Base-by-base conservation (phyloP, 2,888 invertebrate genomes). In the Operophtera brumata region DNA sequence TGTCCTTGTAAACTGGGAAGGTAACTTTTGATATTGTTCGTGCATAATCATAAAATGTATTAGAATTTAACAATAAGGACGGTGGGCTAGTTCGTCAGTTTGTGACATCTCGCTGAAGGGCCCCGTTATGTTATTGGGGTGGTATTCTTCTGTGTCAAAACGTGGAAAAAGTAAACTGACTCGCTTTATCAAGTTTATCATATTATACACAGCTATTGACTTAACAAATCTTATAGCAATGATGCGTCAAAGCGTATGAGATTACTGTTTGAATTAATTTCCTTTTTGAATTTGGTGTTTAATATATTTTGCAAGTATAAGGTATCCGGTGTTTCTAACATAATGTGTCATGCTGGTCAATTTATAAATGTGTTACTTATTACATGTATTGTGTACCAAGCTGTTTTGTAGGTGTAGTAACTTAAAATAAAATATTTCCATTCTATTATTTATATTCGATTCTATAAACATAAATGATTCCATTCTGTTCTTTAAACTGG, bases 1-100 rank as follows among this genome's bases (percentile, higher is more conserved):
- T 75, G 86, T 85, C 74, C 80, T 79, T 78, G 78, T 75, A 71
- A 73, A 67, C 61, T 63, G 59, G 36, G 45, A 37, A 47, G 47
- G 34, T 32, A 26, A 52, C 71, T 69, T 77, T 85, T 82, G 80
- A 69, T 66, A 51, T 20, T 77, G 76, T 84, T 77, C 73, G 69
- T 81, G 82, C 80, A 84, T 84, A 83, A 85, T 85, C 80, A 79
- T 78, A 77, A 73, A 20, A 71, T 80, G 81, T 78, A 82, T 82
- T 81, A 83, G 78, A 79, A 70, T 62, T 58, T 66, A 71, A 86
- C 83, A 85, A 86, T 81, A 64, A 49, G 51, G 42, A 55, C 70
- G 74, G 71, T 73, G 69, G 75, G 77, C 75, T 49, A 56, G 57
- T 57, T 77, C 77, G 84, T 82, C 82, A 84, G 71, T 66, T 74